These are phyloP conservation scores for Paracentrotus lividus DNA, from an alignment of 53 echinoderm and acorn worm species.

Conservation along the genomic window DNA sequence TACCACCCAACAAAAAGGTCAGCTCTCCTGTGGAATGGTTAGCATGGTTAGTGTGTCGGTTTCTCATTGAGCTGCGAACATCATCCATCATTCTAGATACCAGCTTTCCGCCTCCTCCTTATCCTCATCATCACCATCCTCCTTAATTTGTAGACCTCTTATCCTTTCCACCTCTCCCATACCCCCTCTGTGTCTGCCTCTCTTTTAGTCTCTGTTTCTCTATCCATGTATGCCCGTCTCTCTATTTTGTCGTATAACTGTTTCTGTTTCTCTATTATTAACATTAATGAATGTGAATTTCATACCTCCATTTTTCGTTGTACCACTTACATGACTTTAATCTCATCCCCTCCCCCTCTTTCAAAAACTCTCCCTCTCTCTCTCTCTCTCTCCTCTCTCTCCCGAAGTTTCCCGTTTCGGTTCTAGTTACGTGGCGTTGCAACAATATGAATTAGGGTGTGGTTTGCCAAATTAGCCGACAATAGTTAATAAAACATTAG, in stretches of 20 bases:
- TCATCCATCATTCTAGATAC: slow-evolving; percentile 58
- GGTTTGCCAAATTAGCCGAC: too few species aligned
- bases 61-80: slow-evolving; percentile 53
- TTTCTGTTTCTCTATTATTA: background rate
- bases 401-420: too few species aligned
- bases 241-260: background rate
- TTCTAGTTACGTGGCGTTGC: too few species aligned
- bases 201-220: too few species aligned
- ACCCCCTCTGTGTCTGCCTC: background rate
- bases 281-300: background rate
- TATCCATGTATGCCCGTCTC: background rate
- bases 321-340: too few species aligned
- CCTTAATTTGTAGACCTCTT: background rate
- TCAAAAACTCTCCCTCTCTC: background rate
- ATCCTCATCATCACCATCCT: background rate
- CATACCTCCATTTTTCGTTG: background rate
- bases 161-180: background rate
- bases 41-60: slow-evolving; percentile 32
- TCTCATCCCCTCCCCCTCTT: background rate
- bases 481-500: too few species aligned
- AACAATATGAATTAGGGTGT: too few species aligned
- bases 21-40: slow-evolving; percentile 3
- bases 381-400: background rate
- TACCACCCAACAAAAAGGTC: slow-evolving; percentile 47
- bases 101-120: background rate